Percentiles rank a stretch among this genome's conserved stretches.
These are phyloP conservation scores for Edolisoma coerulescens DNA, from an alignment of 2,113 vertebrate species.

Conservation along the genomic window DNA sequence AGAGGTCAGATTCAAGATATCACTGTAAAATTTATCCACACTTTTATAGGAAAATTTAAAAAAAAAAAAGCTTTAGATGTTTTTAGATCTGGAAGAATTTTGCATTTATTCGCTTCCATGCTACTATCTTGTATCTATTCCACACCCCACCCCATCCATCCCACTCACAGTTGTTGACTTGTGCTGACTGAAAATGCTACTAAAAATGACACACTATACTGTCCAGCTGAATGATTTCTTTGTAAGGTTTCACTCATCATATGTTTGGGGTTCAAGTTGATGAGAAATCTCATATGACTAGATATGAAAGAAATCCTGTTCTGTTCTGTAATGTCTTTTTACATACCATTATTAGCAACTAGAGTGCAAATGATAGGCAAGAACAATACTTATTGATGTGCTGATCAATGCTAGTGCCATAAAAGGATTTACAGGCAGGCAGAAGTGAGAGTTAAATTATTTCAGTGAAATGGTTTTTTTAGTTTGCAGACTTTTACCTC, in stretches of 20 bases:
- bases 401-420: neutral
- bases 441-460: neutral
- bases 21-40: neutral
- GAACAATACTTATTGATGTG: neutral
- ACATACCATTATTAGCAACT: neutral
- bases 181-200: neutral
- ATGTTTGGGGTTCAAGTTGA: neutral
- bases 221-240: neutral
- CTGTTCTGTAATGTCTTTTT: neutral
- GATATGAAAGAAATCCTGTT: neutral
- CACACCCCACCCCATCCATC: accelerated
- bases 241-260: neutral
- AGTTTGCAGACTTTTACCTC: constrained; percentile 2
- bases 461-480: neutral
- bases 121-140: neutral
- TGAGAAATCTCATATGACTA: neutral
- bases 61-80: neutral
- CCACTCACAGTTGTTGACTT: neutral
- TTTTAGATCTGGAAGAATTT: neutral
- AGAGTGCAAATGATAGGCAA: neutral
- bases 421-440: neutral
- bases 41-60: neutral
- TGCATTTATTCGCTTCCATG: neutral
- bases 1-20: neutral
- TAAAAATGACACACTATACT: neutral